Base-by-base conservation (phyloP, 2,888 invertebrate species). In the Dryobota labecula region DNA sequence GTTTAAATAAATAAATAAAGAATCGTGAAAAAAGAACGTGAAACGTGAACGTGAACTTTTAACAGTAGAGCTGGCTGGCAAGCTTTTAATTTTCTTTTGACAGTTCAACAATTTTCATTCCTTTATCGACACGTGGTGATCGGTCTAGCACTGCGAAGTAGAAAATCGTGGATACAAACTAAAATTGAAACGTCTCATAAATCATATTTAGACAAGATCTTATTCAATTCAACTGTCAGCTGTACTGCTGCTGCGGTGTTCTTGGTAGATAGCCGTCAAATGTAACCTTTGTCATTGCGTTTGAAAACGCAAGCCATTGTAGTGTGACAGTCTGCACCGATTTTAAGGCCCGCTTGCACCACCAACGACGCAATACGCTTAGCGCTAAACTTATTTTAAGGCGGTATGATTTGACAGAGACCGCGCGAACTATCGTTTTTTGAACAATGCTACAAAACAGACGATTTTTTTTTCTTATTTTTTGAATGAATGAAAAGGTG, bases 191-290 rank as follows among this genome's bases (percentile, higher is more conserved):
- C 33, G 27, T 43, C 27, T 63, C 47, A 36, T 54, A 63, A 72
- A 49, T 72, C 75, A 74, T 56, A 56, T 74, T 63, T 33, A 49
- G 47, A 73, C 72, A 64, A 75, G 49, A 75, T 57, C 66, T 49
- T 20, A 65, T 75, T 57, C 49, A 65, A 73, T 73, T 49, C 56
- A 73, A 20, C 41, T 64, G 72, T 57, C 56, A 20, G 13, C 11
- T 58, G n/a, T 24, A n/a, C 9, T 27, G 13, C 11, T 38, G 30
- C 43, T 30, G 30, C 15, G 15, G 18, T 36, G 27, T 43, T 20
- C 18, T 36, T 27, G 11, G n/a, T 18, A 47, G 41, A 1, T 43
- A 30, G 13, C 41, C 18, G 33, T 56, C 71, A 38, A 24, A 33
- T 53, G 20, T 73, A 43, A 43, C n/a, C 49, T 27, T 36, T 54